phyloP scores from a whole-genome alignment of 2,888 invertebrate species.

The Clepsis dumicolana region DNA sequence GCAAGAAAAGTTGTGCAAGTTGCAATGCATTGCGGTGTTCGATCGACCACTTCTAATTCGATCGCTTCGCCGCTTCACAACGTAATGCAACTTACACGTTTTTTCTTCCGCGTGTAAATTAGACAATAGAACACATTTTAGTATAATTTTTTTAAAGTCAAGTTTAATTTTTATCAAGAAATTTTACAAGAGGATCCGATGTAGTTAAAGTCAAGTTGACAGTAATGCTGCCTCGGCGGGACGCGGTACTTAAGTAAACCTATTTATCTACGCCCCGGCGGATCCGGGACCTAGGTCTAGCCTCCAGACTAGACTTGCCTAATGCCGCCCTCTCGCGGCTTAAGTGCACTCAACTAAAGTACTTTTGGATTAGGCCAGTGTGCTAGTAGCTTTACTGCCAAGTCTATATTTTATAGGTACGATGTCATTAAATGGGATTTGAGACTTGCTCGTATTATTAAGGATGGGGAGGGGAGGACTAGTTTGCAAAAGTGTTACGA shows the following conservation, averaged over 20 bases:
- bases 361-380: slow-evolving; percentile 36
- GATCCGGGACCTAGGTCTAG: slow-evolving; percentile 32
- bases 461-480: background rate
- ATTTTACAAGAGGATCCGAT: slow-evolving; percentile 4
- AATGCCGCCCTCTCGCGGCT: slow-evolving; percentile 31
- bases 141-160: background rate
- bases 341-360: slow-evolving; percentile 42
- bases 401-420: slow-evolving; percentile 19
- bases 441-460: slow-evolving; percentile 8
- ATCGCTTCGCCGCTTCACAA: too few species aligned
- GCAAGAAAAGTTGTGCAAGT: too few species aligned
- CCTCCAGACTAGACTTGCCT: slow-evolving; percentile 11
- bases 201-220: slow-evolving; percentile 7
- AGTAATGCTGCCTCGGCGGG: slow-evolving; percentile 9
- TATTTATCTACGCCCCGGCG: slow-evolving; percentile 38
- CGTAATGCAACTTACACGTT: too few species aligned
- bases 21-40: too few species aligned
- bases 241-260: slow-evolving; percentile 36
- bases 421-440: slow-evolving; percentile 21
- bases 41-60: too few species aligned
- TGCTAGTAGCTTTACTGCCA: slow-evolving; percentile 16
- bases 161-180: background rate
- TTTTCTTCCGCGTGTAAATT: too few species aligned
- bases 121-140: background rate
- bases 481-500: background rate